Evolutionary conservation across 2,113 vertebrate genomes (phyloP).

Genomic region (Cryptotis parvus): DNA sequence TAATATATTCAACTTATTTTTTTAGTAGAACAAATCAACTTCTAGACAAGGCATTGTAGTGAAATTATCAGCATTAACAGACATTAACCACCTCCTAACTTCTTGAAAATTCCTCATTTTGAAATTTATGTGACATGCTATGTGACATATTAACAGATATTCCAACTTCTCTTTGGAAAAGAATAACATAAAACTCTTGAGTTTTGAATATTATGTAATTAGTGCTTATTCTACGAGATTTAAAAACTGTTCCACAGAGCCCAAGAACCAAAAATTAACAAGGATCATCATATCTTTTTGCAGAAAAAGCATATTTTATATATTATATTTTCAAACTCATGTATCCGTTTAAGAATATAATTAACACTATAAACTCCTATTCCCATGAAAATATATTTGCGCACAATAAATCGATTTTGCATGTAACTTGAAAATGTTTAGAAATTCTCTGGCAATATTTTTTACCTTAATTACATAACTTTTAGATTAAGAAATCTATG

Average conservation of each 20-base stretch:
- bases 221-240: neutral
- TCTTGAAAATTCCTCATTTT: too few relatives aligned
- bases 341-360: neutral
- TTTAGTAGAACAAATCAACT: too few relatives aligned
- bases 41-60: too few relatives aligned
- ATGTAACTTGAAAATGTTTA: neutral
- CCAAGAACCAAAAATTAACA: neutral
- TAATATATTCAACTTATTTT: neutral
- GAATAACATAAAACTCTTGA: too few relatives aligned
- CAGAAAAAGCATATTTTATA: neutral
- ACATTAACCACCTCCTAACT: too few relatives aligned
- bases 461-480: neutral
- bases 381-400: too few relatives aligned
- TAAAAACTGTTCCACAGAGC: neutral
- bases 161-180: too few relatives aligned
- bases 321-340: neutral
- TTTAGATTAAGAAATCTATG: neutral
- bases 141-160: too few relatives aligned
- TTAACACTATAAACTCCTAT: neutral
- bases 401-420: neutral
- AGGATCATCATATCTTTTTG: neutral
- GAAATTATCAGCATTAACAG: too few relatives aligned
- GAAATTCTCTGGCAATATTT: neutral
- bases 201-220: slow-evolving; percentile 20
- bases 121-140: too few relatives aligned